Percentiles rank a stretch among this genome's conserved stretches.
phyloP scores from a whole-genome alignment of 2,797 vertebrate genomes.

The Urocyon cinereoargenteus region DNA sequence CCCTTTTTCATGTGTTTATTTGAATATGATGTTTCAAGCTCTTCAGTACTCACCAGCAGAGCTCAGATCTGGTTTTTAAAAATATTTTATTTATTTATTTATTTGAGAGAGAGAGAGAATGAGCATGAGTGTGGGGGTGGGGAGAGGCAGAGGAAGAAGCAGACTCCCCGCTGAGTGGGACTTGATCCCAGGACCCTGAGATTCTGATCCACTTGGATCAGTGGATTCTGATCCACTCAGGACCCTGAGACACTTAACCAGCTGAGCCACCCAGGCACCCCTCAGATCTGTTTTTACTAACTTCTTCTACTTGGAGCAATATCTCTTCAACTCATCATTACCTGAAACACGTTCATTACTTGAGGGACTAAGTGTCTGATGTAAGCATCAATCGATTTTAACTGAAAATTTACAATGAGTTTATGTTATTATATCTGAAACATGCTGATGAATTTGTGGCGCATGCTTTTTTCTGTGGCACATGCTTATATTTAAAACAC shows the following conservation, averaged over 20 bases:
- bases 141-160: too few species aligned
- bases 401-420: neutral
- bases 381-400: neutral
- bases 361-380: neutral
- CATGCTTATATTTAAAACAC: neutral
- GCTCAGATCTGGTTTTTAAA: neutral
- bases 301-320: neutral
- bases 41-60: neutral
- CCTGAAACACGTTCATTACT: neutral
- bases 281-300: neutral
- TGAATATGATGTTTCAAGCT: neutral
- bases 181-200: too few species aligned
- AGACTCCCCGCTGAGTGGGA: too few species aligned
- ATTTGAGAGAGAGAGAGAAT: too few species aligned
- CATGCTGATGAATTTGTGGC: neutral
- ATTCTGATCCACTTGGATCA: too few species aligned
- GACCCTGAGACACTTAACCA: too few species aligned
- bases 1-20: slow-evolving; percentile 8
- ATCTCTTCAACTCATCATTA: neutral
- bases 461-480: neutral
- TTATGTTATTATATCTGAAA: slow-evolving; percentile 49
- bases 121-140: too few species aligned
- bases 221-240: too few species aligned
- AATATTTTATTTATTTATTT: too few species aligned
- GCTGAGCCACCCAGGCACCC: too few species aligned